Evolutionary conservation across 2,797 vertebrate species (phyloP).

Genomic region (Protosalanx chinensis): DNA sequence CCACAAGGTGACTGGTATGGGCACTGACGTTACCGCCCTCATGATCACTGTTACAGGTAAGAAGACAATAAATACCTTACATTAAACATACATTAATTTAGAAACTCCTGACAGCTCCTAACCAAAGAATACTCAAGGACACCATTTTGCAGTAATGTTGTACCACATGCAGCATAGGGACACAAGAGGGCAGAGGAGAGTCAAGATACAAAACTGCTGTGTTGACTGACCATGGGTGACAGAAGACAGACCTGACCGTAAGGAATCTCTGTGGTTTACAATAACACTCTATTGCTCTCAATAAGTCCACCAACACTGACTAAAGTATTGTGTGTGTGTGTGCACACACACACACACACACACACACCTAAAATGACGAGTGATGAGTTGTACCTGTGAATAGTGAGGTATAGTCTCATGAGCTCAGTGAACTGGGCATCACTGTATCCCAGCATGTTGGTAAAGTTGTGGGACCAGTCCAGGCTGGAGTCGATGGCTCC

Average conservation of each 20-base stretch:
- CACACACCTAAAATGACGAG: not conserved
- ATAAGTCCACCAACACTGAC: not conserved
- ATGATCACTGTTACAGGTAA: constrained; percentile 79
- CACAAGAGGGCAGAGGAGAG: constrained; percentile 1
- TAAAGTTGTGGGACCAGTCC: constrained; percentile 98
- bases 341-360: not conserved
- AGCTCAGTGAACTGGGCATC: constrained; percentile 91
- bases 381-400: constrained; percentile 84
- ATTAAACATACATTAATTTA: not conserved
- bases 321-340: not conserved
- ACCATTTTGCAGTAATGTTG: not conserved
- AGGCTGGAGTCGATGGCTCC: constrained; percentile 93
- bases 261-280: not conserved
- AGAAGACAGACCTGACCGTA: not conserved
- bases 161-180: not conserved
- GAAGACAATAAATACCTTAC: not conserved
- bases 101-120: not conserved
- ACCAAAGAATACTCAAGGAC: not conserved
- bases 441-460: constrained; percentile 95
- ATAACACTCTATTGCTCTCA: not conserved
- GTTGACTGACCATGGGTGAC: not conserved
- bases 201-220: not conserved
- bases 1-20: constrained; percentile 93
- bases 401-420: constrained; percentile 97
- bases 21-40: constrained; percentile 95